A percentile compares a stretch with the other conserved stretches of the same genome.
Conservation (phyloP, 2,888 invertebrate genomes). For the Phlogophora meticulosa region DNA sequence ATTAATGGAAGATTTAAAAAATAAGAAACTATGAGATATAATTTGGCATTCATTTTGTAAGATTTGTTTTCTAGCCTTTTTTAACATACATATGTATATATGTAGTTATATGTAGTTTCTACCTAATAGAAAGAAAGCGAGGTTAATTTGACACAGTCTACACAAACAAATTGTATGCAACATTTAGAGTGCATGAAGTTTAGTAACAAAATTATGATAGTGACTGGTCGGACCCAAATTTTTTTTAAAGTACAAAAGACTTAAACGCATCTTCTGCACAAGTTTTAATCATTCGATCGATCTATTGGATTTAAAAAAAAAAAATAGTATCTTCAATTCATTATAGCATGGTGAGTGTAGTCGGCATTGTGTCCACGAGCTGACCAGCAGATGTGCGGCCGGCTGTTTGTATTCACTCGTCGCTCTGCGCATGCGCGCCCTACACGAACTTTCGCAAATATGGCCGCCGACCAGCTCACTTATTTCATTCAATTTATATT, state of each 20-base stretch:
- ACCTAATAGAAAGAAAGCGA: background rate
- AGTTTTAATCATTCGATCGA: background rate
- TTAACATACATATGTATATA: too few species aligned
- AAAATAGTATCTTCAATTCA: constrained; percentile 29
- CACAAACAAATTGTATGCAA: background rate
- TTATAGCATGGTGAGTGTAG: constrained; percentile 67
- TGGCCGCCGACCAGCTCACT: constrained; percentile 75
- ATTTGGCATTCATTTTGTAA: too few species aligned
- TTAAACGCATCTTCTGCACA: constrained; percentile 46
- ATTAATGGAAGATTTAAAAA: background rate
- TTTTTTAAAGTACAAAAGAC: constrained; percentile 57
- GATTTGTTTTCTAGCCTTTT: too few species aligned
- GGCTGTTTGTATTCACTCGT: constrained; percentile 84
- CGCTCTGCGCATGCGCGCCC: constrained; percentile 84
- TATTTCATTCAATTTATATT: constrained; percentile 32
- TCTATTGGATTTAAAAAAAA: background rate
- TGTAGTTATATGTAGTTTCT: background rate
- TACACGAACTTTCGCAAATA: constrained; percentile 76
- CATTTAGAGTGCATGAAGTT: background rate
- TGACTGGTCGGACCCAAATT: background rate
- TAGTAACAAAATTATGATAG: background rate
- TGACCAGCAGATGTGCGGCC: constrained; percentile 90
- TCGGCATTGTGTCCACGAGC: constrained; percentile 88
- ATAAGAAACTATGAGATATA: background rate
- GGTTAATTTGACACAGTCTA: background rate